Evolutionary conservation across 2,113 vertebrate genomes (phyloP), one percentile per base, ranked within the genome.

Genomic region (Ciconia stormi): DNA sequence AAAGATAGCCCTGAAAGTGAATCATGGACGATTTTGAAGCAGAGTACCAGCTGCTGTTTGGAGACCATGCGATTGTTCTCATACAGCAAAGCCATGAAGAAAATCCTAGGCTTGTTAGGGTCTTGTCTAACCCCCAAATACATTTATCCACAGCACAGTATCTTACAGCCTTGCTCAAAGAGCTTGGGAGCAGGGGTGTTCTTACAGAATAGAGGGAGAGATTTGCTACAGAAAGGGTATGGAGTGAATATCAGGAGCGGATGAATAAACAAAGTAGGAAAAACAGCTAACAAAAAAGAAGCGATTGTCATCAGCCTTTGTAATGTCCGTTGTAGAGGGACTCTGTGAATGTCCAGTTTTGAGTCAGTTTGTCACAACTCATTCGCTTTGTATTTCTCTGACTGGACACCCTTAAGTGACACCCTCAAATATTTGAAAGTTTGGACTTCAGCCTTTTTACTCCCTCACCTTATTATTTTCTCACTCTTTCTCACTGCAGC

Each of bases 211-310:
- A 80, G 29, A 65, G 21, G 16, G 21, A 74, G 49, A 76, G 14
- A 74, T 22, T 86, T 13, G 4, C 36, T 93, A 59, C n/a, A 66
- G 38, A 78, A 90, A 42, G n/a, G 5, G 4, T 85, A 38, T 50
- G 23, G 40, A 55, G 6, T 67, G 14, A 36, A 55, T 50, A 21
- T 85, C 30, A n/a, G 49, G 10, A 0, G 0, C 4, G 2, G n/a
- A 52, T 85, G 34, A 80, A 87, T 52, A 79, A 88, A 69, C 12
- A 13, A 67, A 93, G 44, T 15, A 82, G 66, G 52, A 71, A 59
- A 90, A 94, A 8, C n/a, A 47, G 50, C 52, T 61, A 83, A 47
- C 52, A 71, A 61, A 91, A 78, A 67, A 30, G 7, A 84, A 55
- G 42, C 1, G 2, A 52, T 46, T 40, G 16, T 78, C 42, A 66